phyloP scores from a whole-genome alignment of 1,140 invertebrate genomes.

The Agraylea sexmaculata region DNA sequence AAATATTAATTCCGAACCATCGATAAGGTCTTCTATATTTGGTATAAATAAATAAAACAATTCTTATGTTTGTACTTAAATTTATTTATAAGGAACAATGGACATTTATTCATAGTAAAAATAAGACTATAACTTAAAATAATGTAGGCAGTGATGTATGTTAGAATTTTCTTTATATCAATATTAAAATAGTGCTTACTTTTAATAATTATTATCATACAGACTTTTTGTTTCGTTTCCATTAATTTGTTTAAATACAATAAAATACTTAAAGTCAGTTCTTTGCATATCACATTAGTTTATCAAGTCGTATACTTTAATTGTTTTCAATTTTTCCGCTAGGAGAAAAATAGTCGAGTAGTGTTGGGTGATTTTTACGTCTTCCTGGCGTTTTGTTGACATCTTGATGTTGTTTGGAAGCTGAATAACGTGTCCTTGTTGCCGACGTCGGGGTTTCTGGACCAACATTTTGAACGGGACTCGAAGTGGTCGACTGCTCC shows the following conservation, averaged over 20 bases:
- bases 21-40: too few species aligned
- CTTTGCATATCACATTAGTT: not conserved
- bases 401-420: conserved; percentile 5
- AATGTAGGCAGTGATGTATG: too few species aligned
- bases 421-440: conserved; percentile 6
- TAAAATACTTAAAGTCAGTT: too few species aligned
- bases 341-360: conserved; percentile 14
- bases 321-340: conserved; percentile 7
- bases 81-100: too few species aligned
- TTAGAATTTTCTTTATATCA: conserved; percentile 1
- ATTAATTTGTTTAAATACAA: conserved; percentile 3
- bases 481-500: not conserved
- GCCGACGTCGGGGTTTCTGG: too few species aligned
- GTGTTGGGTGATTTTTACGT: conserved; percentile 13
- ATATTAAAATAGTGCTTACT: not conserved
- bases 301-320: too few species aligned
- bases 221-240: not conserved
- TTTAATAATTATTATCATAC: conserved; percentile 2
- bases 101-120: too few species aligned
- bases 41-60: too few species aligned
- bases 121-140: too few species aligned
- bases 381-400: conserved; percentile 10
- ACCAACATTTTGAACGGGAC: too few species aligned
- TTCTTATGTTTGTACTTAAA: too few species aligned
- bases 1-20: too few species aligned